These are phyloP conservation scores for Eolophus roseicapilla DNA, from an alignment of 2,113 vertebrate species.

Conservation along the genomic window DNA sequence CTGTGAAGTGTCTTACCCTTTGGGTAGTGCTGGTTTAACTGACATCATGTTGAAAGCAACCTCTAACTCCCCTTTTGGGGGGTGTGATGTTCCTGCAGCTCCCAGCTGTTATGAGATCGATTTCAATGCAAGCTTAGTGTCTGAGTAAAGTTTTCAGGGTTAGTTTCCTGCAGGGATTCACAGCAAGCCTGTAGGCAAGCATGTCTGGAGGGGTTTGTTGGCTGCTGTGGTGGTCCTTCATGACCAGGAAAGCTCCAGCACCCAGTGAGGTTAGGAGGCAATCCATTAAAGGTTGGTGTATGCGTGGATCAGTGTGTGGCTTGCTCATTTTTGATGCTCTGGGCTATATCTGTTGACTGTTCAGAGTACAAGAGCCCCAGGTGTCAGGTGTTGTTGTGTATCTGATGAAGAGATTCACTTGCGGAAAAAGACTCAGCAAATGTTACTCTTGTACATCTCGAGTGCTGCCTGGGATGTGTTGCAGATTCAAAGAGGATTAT, in stretches of 20 bases:
- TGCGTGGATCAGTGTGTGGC: neutral
- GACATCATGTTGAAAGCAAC: neutral
- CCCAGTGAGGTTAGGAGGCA: neutral
- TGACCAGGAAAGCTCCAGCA: neutral
- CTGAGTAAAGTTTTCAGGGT: neutral
- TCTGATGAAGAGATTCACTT: slow-evolving; percentile 44
- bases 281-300: neutral
- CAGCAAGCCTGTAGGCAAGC: neutral
- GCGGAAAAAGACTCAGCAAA: neutral
- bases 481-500: neutral
- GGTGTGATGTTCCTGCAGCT: neutral
- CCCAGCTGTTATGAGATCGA: neutral
- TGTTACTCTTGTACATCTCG: neutral
- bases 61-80: neutral
- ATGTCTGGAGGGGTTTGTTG: neutral
- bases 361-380: neutral
- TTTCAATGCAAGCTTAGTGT: neutral
- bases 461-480: neutral
- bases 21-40: neutral
- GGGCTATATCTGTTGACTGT: neutral
- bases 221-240: neutral
- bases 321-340: neutral
- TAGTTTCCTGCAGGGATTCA: neutral
- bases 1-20: neutral
- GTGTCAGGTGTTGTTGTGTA: slow-evolving; percentile 14